A percentile compares a stretch with the other conserved stretches of the same genome.
Evolutionary conservation across 2,888 invertebrate species (phyloP).

Genomic region (Minunthozetes semirufus): DNA sequence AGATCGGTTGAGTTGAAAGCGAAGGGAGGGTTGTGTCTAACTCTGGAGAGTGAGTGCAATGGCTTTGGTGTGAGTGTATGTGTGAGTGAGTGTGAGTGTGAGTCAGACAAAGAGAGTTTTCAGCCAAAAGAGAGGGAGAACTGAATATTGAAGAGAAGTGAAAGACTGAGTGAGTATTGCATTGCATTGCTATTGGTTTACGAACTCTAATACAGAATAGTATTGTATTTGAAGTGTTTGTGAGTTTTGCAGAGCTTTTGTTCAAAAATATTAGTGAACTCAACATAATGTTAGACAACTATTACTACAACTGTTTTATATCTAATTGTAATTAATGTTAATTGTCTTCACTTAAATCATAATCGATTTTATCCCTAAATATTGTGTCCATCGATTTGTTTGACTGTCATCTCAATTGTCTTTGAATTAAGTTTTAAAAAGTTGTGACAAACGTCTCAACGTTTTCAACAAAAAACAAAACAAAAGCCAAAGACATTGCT

Average conservation of each 20-base stretch:
- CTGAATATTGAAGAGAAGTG: background rate
- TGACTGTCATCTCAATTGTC: background rate
- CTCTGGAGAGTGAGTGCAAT: slow-evolving; percentile 14
- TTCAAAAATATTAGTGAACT: background rate
- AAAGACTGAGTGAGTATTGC: background rate
- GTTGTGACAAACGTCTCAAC: background rate
- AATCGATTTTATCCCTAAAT: background rate
- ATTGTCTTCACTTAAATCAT: background rate
- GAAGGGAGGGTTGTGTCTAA: background rate
- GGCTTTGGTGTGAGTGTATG: slow-evolving; percentile 21
- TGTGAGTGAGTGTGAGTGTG: too few relatives aligned
- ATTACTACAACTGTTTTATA: background rate
- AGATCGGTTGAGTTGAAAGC: slow-evolving; percentile 21
- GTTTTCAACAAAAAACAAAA: background rate
- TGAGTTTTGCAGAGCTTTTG: background rate
- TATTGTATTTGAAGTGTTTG: background rate
- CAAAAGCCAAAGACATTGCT: background rate
- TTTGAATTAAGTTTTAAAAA: background rate
- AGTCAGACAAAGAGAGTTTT: slow-evolving; percentile 19
- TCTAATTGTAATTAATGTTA: background rate
- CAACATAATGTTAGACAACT: background rate
- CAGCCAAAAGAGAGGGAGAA: background rate
- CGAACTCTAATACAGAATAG: background rate
- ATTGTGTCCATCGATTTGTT: background rate
- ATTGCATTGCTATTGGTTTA: background rate